Base-by-base conservation (phyloP, 2,113 vertebrate genomes). In the Alosa alosa region DNA sequence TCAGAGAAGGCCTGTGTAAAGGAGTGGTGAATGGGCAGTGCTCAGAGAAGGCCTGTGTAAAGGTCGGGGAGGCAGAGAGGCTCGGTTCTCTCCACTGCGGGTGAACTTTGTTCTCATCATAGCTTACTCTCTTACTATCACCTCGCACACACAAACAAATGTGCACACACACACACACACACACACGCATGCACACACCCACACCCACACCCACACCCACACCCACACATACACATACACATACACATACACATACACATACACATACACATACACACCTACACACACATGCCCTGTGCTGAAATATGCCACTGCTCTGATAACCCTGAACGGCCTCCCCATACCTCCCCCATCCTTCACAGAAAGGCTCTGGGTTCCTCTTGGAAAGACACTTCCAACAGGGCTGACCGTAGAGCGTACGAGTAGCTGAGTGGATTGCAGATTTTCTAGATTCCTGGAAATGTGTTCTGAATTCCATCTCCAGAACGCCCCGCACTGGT, bases 231-330 rank as follows among this genome's bases (percentile, higher is more conserved):
- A 31, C n/a, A 36, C n/a, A 72, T n/a, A 0, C 22, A 72, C 9
- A 36, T 31, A 36, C 31, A 39, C 11, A 72, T n/a, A 72, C 64
- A 72, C n/a, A 31, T n/a, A 72, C 64, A 25, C 64, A 72, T n/a
- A 72, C 64, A 72, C 64, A 72, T 6, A 72, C 25, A 36, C 72
- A 15, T 13, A 39, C 36, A 78, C 36, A 39, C 72, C 10, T 5
- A 72, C 64, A 72, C 64, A 25, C 64, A 72, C 72, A 78, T 78
- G 72, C 15, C 36, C 72, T 78, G 36, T 36, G 72, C 31, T 78
- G 72, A 78, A 78, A 15, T 41, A 78, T 78, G 72, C 72, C 31
- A 39, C 72, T 36, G 2, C 72, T 78, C 25, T 36, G 72, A 78
- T 78, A 78, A 78, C 72, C 72, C 36, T 39, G 4, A 36, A 1